A percentile compares a stretch with the other conserved stretches of the same genome.
Evolutionary conservation across 1,140 invertebrate genomes (phyloP).

Genomic region (Bombus haemorrhoidalis): DNA sequence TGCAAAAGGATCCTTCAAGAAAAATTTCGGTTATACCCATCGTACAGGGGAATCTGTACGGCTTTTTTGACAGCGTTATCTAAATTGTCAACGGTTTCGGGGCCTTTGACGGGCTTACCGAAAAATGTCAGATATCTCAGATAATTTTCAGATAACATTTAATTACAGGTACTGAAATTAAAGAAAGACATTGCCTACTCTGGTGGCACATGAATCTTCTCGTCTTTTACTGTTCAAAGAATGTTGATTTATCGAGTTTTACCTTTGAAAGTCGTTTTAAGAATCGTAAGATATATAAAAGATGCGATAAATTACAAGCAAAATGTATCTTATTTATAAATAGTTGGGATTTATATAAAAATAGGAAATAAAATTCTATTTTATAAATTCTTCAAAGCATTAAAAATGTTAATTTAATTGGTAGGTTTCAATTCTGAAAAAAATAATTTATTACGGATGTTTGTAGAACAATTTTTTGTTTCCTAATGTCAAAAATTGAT

Average conservation of each 20-base stretch:
- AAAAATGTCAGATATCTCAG: constrained; percentile 55
- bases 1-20: constrained; percentile 12
- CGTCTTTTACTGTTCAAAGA: not conserved
- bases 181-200: constrained; percentile 11
- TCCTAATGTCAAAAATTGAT: not conserved
- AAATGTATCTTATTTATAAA: not conserved
- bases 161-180: constrained; percentile 56
- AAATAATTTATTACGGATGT: not conserved
- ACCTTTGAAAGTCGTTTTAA: not conserved
- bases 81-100: constrained; percentile 54
- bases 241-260: not conserved
- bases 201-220: not conserved
- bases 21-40: constrained; percentile 29
- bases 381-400: not conserved
- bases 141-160: constrained; percentile 58
- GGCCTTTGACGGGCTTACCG: constrained; percentile 47
- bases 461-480: too few relatives aligned
- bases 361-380: not conserved
- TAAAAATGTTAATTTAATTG: not conserved
- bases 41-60: not conserved
- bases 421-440: not conserved
- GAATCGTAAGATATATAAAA: not conserved
- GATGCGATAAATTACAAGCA: not conserved
- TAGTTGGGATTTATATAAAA: too few relatives aligned
- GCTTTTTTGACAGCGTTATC: constrained; percentile 57